phyloP scores from a whole-genome alignment of 2,113 vertebrate species.

The Anarhynchus alexandrinus region DNA sequence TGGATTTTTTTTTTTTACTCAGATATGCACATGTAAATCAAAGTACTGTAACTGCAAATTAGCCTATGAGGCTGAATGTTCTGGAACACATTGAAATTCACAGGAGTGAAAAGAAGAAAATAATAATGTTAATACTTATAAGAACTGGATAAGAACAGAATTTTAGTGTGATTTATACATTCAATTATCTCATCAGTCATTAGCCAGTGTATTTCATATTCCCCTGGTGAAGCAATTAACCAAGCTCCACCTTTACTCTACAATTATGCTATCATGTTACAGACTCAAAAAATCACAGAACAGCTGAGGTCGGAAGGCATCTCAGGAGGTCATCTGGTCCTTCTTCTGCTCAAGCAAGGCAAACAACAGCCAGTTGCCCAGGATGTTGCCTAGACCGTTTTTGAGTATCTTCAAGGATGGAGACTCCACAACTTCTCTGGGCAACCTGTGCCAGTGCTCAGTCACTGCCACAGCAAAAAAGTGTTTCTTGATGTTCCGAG shows the following conservation, averaged over 20 bases:
- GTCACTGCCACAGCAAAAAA: background rate
- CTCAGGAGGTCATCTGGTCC: background rate
- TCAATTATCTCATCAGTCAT: conserved; percentile 30
- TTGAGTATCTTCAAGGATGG: background rate
- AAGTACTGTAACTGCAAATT: background rate
- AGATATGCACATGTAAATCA: conserved; percentile 1
- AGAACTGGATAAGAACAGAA: background rate
- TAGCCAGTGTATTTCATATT: background rate
- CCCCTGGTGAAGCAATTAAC: conserved; percentile 4
- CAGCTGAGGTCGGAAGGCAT: background rate
- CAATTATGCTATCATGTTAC: background rate
- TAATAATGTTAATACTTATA: background rate
- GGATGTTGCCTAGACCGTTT: background rate
- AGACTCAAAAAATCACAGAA: background rate
- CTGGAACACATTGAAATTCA: conserved; percentile 1
- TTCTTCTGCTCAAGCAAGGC: background rate
- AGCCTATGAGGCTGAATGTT: background rate
- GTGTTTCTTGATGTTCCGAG: background rate
- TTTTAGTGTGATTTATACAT: conserved; percentile 4
- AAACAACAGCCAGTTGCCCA: background rate
- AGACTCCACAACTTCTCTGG: background rate
- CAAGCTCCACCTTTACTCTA: background rate
- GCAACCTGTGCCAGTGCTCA: background rate
- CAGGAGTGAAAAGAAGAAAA: background rate
- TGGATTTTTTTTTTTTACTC: background rate